Base-by-base conservation (phyloP, 1,140 invertebrate genomes). In the Colletes gigas region DNA sequence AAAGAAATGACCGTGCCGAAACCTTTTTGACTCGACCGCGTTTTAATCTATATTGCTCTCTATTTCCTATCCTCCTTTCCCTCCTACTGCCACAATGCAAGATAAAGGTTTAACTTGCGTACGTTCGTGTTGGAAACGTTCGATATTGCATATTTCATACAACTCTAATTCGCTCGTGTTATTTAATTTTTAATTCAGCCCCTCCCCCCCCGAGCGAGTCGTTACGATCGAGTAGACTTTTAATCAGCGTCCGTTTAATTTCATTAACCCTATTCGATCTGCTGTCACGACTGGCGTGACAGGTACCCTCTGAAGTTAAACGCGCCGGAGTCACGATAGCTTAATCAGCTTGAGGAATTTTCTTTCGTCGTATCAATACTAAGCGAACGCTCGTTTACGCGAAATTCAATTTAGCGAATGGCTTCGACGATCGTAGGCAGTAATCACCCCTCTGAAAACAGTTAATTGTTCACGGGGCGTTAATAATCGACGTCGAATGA, bases 31-130 rank as follows among this genome's bases (percentile, higher is more conserved):
- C 63, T 73, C 73, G 75, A 39, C 77, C 81, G 83, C 77, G 77
- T 79, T 81, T 85, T 87, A 84, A 85, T 86, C 85, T 83, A 83
- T 88, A 76, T 78, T 71, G 69, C 80, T 85, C 78, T 86, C 78
- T 70, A 78, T 87, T 85, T 85, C 70, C 81, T 59, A 72, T 75
- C 71, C 72, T 55, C 50, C 52, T 55, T 71, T 47, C 39, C 71
- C 67, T 2, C 5, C 19, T 52, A 63, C 66, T 62, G 60, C 50
- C 60, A 30, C 54, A n/a, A 14, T 55, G 59, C 60, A 55, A 60
- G 83, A 84, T 82, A 80, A 85, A 83, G 68, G 81, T 77, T 57
- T 52, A 68, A 69, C 41, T 70, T 30, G 54, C 19, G 59, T 50
- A 19, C 52, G 50, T 47, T 59, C 55, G 73, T 68, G 78, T 60